phyloP scores from a whole-genome alignment of 2,888 invertebrate species.

The Andrena praecox region DNA sequence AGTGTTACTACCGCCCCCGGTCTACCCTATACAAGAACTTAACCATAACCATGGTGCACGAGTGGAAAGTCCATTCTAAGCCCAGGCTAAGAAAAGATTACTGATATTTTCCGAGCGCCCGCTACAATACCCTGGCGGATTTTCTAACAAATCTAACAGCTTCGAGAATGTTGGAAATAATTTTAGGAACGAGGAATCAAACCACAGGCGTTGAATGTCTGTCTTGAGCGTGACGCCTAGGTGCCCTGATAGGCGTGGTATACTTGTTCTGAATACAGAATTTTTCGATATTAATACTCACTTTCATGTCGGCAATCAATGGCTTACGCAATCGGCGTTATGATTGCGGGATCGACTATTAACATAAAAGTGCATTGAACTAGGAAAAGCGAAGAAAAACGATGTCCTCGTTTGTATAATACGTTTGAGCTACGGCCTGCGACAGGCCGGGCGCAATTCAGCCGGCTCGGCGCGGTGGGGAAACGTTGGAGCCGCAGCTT shows the following conservation, averaged over 20 bases:
- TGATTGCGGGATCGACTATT: conserved; percentile 49
- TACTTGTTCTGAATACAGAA: conserved; percentile 44
- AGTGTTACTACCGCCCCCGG: no score
- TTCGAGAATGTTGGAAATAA: no score
- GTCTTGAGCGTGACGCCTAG: neutral
- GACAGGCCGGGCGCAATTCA: neutral
- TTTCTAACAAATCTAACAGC: neutral
- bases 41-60: no score
- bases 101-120: no score
- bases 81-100: no score
- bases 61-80: no score
- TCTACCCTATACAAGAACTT: no score
- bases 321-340: conserved; percentile 46
- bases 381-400: conserved; percentile 25
- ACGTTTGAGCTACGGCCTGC: neutral
- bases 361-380: conserved; percentile 53
- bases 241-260: conserved; percentile 48
- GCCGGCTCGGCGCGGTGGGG: neutral
- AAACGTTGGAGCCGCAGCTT: neutral
- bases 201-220: neutral
- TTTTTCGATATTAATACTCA: conserved; percentile 51
- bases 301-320: conserved; percentile 50
- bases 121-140: no score
- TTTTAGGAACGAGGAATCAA: neutral
- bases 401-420: neutral